Conservation (phyloP, 2,797 vertebrate genomes). For the Lemur catta region DNA sequence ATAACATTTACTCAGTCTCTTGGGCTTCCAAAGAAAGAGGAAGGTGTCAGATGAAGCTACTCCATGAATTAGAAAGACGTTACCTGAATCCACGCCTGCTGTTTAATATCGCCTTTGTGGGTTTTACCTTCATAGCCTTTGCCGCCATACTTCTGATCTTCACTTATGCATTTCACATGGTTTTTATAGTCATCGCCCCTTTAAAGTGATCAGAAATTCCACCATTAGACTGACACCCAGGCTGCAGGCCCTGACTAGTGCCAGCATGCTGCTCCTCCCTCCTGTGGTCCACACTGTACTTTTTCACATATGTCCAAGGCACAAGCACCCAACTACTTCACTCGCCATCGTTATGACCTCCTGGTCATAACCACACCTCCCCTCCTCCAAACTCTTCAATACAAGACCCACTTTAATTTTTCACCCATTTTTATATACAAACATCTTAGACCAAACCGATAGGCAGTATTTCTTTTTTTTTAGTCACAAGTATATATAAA, state of each 20-base stretch:
- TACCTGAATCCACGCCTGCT: constrained; percentile 97
- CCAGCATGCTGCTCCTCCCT: fast-evolving
- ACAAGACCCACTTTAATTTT: not conserved
- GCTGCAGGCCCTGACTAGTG: fast-evolving
- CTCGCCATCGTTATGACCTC: too few species aligned
- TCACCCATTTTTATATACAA: not conserved
- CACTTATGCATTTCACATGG: constrained; percentile 92
- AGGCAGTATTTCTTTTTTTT: not conserved
- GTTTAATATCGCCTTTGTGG: constrained; percentile 94
- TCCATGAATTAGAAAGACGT: fast-evolving
- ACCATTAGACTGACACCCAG: not conserved
- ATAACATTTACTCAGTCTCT: not conserved
- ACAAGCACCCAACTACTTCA: not conserved
- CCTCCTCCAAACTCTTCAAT: not conserved
- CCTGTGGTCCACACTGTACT: fast-evolving
- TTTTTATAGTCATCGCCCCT: constrained; percentile 95
- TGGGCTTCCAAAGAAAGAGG: not conserved
- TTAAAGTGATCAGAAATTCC: not conserved
- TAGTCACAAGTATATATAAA: not conserved
- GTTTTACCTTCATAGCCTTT: constrained; percentile 92
- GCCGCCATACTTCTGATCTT: constrained; percentile 97
- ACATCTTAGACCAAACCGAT: not conserved
- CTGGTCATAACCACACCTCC: not conserved
- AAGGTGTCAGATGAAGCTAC: not conserved
- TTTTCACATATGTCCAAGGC: not conserved